phyloP scores from a whole-genome alignment of 1,140 invertebrate species.

The Ylistrum balloti region DNA sequence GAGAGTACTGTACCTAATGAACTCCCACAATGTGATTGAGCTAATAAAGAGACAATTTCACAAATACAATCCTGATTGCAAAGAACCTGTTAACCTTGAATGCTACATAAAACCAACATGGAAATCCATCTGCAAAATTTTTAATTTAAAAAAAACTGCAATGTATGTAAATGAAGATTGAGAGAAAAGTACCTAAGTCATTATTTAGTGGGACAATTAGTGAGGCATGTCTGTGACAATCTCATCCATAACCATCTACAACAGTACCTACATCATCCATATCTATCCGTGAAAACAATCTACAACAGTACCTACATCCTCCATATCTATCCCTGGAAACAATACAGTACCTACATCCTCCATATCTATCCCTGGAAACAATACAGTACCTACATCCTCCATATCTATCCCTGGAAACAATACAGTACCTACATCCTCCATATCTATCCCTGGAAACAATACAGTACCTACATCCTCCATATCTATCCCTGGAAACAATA shows the following conservation, averaged over 20 bases:
- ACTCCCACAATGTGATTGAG: background rate
- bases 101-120: background rate
- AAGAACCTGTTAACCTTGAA: slow-evolving; percentile 34
- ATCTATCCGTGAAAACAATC: too few relatives aligned
- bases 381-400: too few relatives aligned
- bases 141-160: background rate
- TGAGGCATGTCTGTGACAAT: background rate
- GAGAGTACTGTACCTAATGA: background rate
- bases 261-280: too few relatives aligned
- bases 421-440: too few relatives aligned
- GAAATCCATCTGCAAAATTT: background rate
- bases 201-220: slow-evolving; percentile 3
- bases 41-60: slow-evolving; percentile 30
- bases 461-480: too few relatives aligned
- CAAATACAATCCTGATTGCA: background rate
- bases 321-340: too few relatives aligned
- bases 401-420: too few relatives aligned
- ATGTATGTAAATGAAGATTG: background rate
- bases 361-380: too few relatives aligned
- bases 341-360: too few relatives aligned
- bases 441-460: too few relatives aligned
- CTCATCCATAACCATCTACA: background rate
- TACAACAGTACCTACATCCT: too few relatives aligned
- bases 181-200: background rate
- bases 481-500: too few relatives aligned